Percentiles rank a stretch among this genome's conserved stretches.
Evolutionary conservation across 2,113 vertebrate species (phyloP).

Genomic region (Cinclus mexicanus): DNA sequence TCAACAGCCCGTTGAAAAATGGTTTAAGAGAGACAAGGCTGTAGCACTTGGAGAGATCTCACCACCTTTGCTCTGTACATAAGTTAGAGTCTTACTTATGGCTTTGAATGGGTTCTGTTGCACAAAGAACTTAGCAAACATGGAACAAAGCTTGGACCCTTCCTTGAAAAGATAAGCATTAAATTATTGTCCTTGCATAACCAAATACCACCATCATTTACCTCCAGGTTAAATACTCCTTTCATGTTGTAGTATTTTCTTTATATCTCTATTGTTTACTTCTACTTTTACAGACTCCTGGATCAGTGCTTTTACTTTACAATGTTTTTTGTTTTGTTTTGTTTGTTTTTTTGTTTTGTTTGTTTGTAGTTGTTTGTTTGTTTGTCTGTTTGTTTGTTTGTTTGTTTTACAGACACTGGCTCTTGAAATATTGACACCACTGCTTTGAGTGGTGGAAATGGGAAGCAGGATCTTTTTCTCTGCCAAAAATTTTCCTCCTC

Average conservation of each 20-base stretch:
- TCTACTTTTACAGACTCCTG: slow-evolving; percentile 19
- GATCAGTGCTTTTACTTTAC: slow-evolving; percentile 58
- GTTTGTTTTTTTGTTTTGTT: too few species aligned
- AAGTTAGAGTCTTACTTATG: neutral
- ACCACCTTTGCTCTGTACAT: rapidly evolving
- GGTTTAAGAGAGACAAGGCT: neutral
- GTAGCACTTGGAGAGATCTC: neutral
- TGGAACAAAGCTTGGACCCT: neutral
- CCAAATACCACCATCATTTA: neutral
- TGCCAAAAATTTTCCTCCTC: slow-evolving; percentile 57
- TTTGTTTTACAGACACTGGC: slow-evolving; percentile 9
- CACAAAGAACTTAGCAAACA: neutral
- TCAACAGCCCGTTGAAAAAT: neutral
- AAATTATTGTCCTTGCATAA: neutral
- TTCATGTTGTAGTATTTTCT: slow-evolving; percentile 17
- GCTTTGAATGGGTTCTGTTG: neutral
- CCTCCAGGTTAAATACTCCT: slow-evolving; percentile 10
- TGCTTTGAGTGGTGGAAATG: slow-evolving; percentile 49
- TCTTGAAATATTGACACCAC: slow-evolving; percentile 61
- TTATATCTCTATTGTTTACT: slow-evolving; percentile 39
- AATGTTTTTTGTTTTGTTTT: neutral
- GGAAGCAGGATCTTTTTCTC: slow-evolving; percentile 40
- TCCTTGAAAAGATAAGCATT: neutral
- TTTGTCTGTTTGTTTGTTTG: neutral
- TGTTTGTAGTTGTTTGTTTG: too few species aligned